A percentile compares a stretch with the other conserved stretches of the same genome.
Conservation (phyloP, 2,113 vertebrate species). For the Hemibagrus wyckioides region DNA sequence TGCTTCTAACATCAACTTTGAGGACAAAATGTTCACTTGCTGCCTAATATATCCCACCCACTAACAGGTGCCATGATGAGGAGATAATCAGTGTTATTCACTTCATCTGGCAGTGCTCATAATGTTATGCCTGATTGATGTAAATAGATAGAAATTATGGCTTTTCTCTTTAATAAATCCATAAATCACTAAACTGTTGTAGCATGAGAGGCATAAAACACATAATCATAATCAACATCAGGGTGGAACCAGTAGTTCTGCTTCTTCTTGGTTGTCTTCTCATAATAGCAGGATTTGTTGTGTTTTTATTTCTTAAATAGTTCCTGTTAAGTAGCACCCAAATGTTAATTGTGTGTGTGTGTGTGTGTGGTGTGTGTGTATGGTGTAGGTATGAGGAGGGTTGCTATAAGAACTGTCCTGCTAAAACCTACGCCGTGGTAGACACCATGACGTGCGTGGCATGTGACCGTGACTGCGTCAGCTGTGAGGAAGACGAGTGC, state of each 20-base stretch:
- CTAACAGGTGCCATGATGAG: too few relatives aligned
- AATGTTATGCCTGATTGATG: too few relatives aligned
- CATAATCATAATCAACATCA: neutral
- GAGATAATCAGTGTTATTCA: too few relatives aligned
- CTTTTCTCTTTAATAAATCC: neutral
- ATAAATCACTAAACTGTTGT: too few relatives aligned
- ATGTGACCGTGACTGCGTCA: slow-evolving; percentile 77
- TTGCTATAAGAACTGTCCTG: slow-evolving; percentile 84
- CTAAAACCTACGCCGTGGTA: slow-evolving; percentile 81
- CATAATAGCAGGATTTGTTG: neutral
- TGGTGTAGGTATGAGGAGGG: slow-evolving; percentile 78
- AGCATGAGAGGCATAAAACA: neutral
- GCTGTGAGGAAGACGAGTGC: slow-evolving; percentile 81
- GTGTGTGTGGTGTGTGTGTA: neutral
- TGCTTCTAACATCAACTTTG: too few relatives aligned
- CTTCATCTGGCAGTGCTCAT: too few relatives aligned
- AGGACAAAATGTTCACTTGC: too few relatives aligned
- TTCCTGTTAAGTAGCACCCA: neutral
- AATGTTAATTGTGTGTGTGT: neutral
- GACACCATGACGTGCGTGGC: slow-evolving; percentile 73
- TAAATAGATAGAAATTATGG: neutral
- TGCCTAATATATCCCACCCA: too few relatives aligned
- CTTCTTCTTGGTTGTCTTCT: neutral
- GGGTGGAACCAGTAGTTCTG: neutral
- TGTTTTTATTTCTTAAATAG: neutral